Conservation (phyloP, 2,888 invertebrate genomes). For the Elysia crispata region DNA sequence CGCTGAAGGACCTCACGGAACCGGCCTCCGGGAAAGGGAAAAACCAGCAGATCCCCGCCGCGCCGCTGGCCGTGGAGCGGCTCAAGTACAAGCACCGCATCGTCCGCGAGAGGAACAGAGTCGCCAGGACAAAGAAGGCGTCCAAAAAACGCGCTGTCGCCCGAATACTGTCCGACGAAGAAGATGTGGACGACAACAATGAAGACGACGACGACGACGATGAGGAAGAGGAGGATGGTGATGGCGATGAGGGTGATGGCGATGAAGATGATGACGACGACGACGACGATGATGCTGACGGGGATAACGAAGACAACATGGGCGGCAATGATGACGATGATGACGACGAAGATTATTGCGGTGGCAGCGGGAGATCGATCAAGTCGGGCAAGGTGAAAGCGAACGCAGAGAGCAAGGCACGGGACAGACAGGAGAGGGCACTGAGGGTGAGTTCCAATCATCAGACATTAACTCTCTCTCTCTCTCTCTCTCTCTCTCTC, state of each 20-base stretch:
- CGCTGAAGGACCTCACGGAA: slow-evolving; percentile 27
- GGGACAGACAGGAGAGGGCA: slow-evolving; percentile 44
- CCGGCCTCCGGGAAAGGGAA: slow-evolving; percentile 7
- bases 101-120: slow-evolving; percentile 28
- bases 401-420: slow-evolving; percentile 39
- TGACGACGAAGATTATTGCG: slow-evolving; percentile 30
- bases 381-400: slow-evolving; percentile 15
- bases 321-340: slow-evolving; percentile 33
- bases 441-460: slow-evolving; percentile 27
- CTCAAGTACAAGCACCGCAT: slow-evolving; percentile 45
- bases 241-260: slow-evolving; percentile 17
- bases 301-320: background rate
- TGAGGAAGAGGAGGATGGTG: slow-evolving; percentile 25
- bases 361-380: background rate
- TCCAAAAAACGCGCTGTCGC: slow-evolving; percentile 13
- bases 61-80: slow-evolving; percentile 4
- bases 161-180: slow-evolving; percentile 36
- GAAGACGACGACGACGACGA: slow-evolving; percentile 21
- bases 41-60: background rate
- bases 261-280: background rate
- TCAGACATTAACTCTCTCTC: background rate
- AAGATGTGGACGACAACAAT: background rate
- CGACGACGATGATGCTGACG: slow-evolving; percentile 23
- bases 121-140: slow-evolving; percentile 19
- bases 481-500: slow-evolving; percentile 5